Evolutionary conservation across 1,140 invertebrate species (phyloP), one percentile per base, ranked within the genome.

Genomic region (Gonioctena quinquepunctata): DNA sequence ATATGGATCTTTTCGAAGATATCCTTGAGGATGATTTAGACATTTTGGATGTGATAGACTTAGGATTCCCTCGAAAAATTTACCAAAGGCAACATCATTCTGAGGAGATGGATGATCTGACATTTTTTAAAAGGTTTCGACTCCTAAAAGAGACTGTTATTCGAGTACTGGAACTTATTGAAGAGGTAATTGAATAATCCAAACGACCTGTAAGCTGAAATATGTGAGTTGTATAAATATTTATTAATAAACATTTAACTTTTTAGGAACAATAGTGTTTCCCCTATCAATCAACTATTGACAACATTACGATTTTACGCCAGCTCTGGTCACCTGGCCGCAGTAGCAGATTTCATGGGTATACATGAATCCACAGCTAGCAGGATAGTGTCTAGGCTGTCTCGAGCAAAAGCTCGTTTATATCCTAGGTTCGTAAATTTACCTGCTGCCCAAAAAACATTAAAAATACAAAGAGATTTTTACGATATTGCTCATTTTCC

Each of bases 221-320:
- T n/a, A n/a, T n/a, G n/a, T n/a, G n/a, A n/a, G n/a, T n/a, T n/a
- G n/a, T 33, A 33, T 33, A 33, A 7, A 7, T 13, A 33, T 13
- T 33, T 33, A 54, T 54, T n/a, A 54, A 7, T 19, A 19, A 57
- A 28, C 7, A n/a, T n/a, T n/a, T n/a, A n/a, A n/a, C 64, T 0
- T 72, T 64, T 56, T 26, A 72, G 70, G 52, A 72, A 72, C 33
- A 68, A 68, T 23, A 63, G 23, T 57, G 62, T 65, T 42, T 48
- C 26, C 16, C 61, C 70, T 2, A 68, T 72, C 3, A 72, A 68
- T 64, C 70, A 68, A 63, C 22, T 72, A 3, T 27, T 69, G 25
- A 65, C 33, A 0, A 7, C 59, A n/a, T 59, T 72, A 8, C 16
- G 48, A 56, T 69, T 70, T 18, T 73, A 73, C 70, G 62, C 68